Conservation (phyloP, 2,113 vertebrate genomes). For the Bagarius yarrelli region DNA sequence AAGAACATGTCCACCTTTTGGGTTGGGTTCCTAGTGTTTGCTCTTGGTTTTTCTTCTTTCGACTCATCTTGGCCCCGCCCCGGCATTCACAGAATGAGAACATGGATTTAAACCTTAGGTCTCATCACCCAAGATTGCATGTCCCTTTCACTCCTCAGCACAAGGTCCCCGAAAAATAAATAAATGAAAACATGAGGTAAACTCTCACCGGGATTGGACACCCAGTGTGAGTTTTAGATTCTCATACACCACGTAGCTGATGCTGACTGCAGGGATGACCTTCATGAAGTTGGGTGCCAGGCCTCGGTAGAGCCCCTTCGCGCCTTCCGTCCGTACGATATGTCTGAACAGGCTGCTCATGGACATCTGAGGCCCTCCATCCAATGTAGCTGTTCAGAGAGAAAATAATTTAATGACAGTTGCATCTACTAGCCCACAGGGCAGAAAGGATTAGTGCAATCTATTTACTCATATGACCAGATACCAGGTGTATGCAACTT, state of each 20-base stretch:
- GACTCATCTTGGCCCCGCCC: background rate
- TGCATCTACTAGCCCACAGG: too few relatives aligned
- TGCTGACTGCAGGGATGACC: constrained; percentile 97
- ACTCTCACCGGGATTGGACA: constrained; percentile 83
- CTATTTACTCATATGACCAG: too few relatives aligned
- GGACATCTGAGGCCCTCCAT: constrained; percentile 80
- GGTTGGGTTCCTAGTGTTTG: background rate
- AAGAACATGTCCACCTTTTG: background rate
- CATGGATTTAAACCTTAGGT: constrained; percentile 6
- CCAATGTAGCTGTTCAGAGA: constrained; percentile 75
- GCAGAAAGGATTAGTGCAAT: too few relatives aligned
- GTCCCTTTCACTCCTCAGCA: background rate
- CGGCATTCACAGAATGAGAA: constrained; percentile 37
- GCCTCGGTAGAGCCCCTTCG: constrained; percentile 88
- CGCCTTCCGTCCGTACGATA: constrained; percentile 87
- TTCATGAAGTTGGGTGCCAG: constrained; percentile 98
- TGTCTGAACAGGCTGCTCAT: constrained; percentile 90
- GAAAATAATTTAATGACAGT: background rate
- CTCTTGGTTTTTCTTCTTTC: background rate
- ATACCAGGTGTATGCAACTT: background rate
- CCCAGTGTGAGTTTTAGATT: constrained; percentile 88
- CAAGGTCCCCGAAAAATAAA: background rate
- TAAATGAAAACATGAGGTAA: background rate
- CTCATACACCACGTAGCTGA: constrained; percentile 98
- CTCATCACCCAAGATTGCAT: background rate